These are phyloP conservation scores for Agrotis puta DNA, from an alignment of 2,888 invertebrate species.

Conservation along the genomic window DNA sequence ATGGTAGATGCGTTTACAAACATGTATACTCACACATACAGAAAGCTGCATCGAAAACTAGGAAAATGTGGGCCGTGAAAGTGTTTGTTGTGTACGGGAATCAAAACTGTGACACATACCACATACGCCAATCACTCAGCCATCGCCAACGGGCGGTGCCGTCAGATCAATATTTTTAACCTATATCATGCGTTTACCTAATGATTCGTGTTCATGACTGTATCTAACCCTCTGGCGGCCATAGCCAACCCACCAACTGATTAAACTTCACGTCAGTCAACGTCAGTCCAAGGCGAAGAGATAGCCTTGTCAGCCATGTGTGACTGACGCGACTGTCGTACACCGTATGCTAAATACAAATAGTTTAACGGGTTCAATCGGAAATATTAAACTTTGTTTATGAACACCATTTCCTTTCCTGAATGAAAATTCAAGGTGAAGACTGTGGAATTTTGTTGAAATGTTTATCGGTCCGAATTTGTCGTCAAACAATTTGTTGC, in stretches of 20 bases:
- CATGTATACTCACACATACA: no score
- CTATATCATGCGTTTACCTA: no score
- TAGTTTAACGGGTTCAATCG: constrained; percentile 39
- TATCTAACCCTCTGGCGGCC: constrained; percentile 35
- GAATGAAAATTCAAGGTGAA: constrained; percentile 4
- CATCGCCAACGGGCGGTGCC: no score
- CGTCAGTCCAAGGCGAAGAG: constrained; percentile 47
- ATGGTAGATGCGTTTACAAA: no score
- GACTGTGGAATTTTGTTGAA: neutral
- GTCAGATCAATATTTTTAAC: no score
- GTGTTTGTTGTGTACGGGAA: no score
- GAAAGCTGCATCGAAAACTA: no score
- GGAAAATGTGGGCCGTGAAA: no score
- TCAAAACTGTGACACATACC: no score
- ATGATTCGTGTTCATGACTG: neutral
- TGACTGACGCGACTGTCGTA: constrained; percentile 3
- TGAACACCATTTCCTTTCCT: constrained; percentile 31
- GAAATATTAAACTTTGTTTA: constrained; percentile 45
- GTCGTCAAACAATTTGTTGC: neutral
- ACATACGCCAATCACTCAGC: no score
- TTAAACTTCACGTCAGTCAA: constrained; percentile 58
- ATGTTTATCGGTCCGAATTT: neutral
- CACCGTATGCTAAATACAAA: constrained; percentile 28
- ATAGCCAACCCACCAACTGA: constrained; percentile 44
- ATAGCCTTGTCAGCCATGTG: constrained; percentile 43